Percentiles rank a stretch among this genome's conserved stretches.
Conservation (phyloP, 2,888 invertebrate genomes). For the Drosophila austrosaltans region DNA sequence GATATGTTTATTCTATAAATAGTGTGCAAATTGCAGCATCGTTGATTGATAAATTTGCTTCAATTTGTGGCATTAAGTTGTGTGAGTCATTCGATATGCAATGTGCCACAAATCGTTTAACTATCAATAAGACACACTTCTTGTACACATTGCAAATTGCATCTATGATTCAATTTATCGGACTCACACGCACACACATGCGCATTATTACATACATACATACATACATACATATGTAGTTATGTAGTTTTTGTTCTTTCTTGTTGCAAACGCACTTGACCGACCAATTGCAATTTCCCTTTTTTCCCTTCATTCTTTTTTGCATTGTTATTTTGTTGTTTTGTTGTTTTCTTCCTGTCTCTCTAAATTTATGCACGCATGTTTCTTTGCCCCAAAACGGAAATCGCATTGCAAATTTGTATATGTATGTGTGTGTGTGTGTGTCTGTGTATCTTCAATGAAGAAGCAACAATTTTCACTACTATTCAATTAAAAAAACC, state of each 20-base stretch:
- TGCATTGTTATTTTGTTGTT: constrained; percentile 25
- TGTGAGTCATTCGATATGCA: constrained; percentile 8
- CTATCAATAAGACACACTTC: neutral
- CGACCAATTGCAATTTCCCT: constrained; percentile 15
- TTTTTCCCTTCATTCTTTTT: neutral
- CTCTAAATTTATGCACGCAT: constrained; percentile 61
- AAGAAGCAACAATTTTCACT: neutral
- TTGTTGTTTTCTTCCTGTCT: constrained; percentile 41
- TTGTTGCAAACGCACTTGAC: constrained; percentile 1
- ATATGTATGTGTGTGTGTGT: neutral
- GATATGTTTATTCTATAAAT: neutral
- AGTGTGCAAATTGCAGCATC: neutral
- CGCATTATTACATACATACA: too few relatives aligned
- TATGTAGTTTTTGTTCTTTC: too few relatives aligned
- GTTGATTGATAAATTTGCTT: neutral
- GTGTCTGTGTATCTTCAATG: neutral
- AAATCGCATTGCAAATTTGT: constrained; percentile 55
- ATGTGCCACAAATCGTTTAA: neutral
- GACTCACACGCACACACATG: too few relatives aligned
- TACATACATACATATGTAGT: too few relatives aligned
- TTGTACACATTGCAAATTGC: too few relatives aligned
- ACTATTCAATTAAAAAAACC: too few relatives aligned
- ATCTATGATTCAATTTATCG: too few relatives aligned
- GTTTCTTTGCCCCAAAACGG: constrained; percentile 63
- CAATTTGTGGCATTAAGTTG: neutral